Percentiles rank a stretch among this genome's conserved stretches.
Evolutionary conservation across 2,113 vertebrate species (phyloP).

Genomic region (Azemiops feae): DNA sequence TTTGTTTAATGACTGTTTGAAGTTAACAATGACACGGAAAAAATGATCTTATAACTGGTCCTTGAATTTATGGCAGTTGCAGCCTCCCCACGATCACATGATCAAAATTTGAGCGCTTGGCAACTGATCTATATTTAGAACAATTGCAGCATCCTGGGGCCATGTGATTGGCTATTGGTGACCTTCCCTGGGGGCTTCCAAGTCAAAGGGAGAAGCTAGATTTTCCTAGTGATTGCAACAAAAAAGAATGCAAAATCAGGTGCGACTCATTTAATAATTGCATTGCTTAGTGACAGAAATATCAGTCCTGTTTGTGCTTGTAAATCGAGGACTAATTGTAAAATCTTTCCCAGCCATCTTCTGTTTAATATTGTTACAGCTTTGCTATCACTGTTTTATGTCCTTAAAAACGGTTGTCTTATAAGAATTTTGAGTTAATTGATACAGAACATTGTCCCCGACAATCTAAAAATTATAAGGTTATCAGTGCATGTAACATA

Average conservation of each 20-base stretch:
- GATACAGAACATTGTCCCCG: too few relatives aligned
- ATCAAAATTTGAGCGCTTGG: neutral
- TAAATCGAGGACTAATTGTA: neutral
- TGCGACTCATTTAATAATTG: neutral
- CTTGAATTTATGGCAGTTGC: neutral
- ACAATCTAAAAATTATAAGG: too few relatives aligned
- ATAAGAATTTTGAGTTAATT: neutral
- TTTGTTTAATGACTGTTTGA: neutral
- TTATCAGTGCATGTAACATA: too few relatives aligned
- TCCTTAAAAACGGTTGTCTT: neutral
- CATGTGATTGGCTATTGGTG: neutral
- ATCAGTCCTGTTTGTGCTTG: neutral
- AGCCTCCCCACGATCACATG: neutral
- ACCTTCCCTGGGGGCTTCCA: neutral
- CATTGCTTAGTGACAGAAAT: neutral
- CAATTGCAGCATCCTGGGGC: neutral
- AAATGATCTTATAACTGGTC: neutral
- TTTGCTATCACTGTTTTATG: neutral
- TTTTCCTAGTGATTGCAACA: neutral
- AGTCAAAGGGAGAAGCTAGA: neutral
- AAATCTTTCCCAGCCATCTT: neutral
- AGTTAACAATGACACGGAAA: neutral
- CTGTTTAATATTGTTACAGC: neutral
- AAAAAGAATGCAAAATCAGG: neutral
- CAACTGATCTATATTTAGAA: neutral